phyloP scores from a whole-genome alignment of 2,113 vertebrate genomes.

The Aviceda subcristata region DNA sequence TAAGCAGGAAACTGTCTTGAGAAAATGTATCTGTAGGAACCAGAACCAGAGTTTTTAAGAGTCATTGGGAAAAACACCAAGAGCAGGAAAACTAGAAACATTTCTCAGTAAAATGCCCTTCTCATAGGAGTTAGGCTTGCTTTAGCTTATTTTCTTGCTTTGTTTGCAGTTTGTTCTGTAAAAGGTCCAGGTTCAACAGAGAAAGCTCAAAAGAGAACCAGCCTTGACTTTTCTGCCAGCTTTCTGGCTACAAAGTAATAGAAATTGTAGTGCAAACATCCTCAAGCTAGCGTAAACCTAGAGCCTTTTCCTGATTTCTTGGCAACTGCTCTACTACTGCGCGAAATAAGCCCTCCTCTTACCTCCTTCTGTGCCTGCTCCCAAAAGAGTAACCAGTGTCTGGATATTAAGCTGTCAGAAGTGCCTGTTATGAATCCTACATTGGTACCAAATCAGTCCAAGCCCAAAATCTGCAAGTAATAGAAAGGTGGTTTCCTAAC shows the following conservation, averaged over 20 bases:
- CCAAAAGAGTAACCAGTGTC: neutral
- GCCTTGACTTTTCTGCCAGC: neutral
- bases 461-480: neutral
- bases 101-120: neutral
- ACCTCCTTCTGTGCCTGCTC: neutral
- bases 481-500: neutral
- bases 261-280: neutral
- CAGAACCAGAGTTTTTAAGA: neutral
- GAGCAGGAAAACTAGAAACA: neutral
- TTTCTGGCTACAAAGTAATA: neutral
- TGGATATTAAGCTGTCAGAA: neutral
- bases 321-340: neutral
- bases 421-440: neutral
- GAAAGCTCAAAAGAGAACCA: neutral
- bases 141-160: neutral
- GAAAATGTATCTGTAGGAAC: neutral
- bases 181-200: neutral
- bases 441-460: neutral
- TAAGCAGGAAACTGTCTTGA: neutral
- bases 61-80: neutral
- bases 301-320: neutral
- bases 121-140: neutral
- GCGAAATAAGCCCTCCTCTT: neutral
- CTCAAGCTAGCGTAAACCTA: neutral
- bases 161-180: neutral